Conservation (phyloP, 1,140 invertebrate genomes). For the Chlorops oryzae region DNA sequence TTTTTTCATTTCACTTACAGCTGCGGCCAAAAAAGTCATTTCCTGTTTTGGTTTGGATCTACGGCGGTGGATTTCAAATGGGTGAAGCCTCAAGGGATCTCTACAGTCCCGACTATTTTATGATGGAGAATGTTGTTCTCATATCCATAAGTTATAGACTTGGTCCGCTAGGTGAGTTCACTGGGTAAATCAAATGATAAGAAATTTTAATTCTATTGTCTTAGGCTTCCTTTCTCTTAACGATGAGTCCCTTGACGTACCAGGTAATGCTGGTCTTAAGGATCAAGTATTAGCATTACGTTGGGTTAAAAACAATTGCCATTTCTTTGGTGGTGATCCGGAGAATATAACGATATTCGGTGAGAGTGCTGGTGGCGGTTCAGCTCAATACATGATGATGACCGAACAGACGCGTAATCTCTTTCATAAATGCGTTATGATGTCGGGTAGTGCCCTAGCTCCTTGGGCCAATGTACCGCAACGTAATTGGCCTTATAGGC, state of each 20-base stretch:
- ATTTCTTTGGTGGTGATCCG: constrained; percentile 52
- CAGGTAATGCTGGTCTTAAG: constrained; percentile 59
- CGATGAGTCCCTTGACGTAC: constrained; percentile 44
- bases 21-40: constrained; percentile 30
- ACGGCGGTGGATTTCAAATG: constrained; percentile 61
- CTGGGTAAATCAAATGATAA: neutral
- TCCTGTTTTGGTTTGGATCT: constrained; percentile 51
- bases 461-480: constrained; percentile 39
- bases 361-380: constrained; percentile 49
- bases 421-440: constrained; percentile 46
- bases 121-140: constrained; percentile 51
- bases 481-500: constrained; percentile 35
- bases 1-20: constrained; percentile 13
- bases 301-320: constrained; percentile 60
- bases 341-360: constrained; percentile 50
- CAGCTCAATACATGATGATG: constrained; percentile 56
- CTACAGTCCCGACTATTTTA: constrained; percentile 55
- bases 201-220: neutral
- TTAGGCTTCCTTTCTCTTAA: constrained; percentile 38
- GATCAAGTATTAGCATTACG: constrained; percentile 61
- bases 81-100: constrained; percentile 47
- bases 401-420: constrained; percentile 48
- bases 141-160: constrained; percentile 50
- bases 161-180: constrained; percentile 42
- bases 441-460: constrained; percentile 43